Evolutionary conservation across 2,888 invertebrate genomes (phyloP).

Genomic region (Xanthorhoe designata): DNA sequence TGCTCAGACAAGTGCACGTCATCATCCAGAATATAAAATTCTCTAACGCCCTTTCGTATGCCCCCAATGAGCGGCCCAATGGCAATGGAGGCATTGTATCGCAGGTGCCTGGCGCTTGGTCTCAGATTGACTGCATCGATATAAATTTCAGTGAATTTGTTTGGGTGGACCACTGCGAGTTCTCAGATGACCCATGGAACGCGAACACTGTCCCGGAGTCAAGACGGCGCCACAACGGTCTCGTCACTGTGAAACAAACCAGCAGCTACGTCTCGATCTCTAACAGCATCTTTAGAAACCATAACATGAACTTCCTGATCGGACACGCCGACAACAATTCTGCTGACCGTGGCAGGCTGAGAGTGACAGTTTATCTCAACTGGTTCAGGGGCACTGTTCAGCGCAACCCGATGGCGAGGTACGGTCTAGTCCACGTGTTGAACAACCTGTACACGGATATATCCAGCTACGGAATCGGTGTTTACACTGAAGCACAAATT

Average conservation of each 20-base stretch:
- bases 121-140: slow-evolving; percentile 18
- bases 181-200: slow-evolving; percentile 33
- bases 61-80: slow-evolving; percentile 24
- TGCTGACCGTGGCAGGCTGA: slow-evolving; percentile 24
- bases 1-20: slow-evolving; percentile 23
- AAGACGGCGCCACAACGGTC: slow-evolving; percentile 26
- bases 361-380: slow-evolving; percentile 27
- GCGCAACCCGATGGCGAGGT: slow-evolving; percentile 33
- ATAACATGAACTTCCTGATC: slow-evolving; percentile 28
- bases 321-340: slow-evolving; percentile 21
- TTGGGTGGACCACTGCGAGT: slow-evolving; percentile 31
- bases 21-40: slow-evolving; percentile 32
- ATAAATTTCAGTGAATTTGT: slow-evolving; percentile 14
- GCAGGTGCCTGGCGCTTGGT: slow-evolving; percentile 14
- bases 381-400: slow-evolving; percentile 30
- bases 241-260: slow-evolving; percentile 16
- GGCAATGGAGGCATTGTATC: slow-evolving; percentile 29
- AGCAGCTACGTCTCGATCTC: slow-evolving; percentile 23
- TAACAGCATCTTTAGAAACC: slow-evolving; percentile 34
- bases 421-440: slow-evolving; percentile 28
- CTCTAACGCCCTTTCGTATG: slow-evolving; percentile 21
- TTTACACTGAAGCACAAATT: slow-evolving; percentile 21
- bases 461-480: slow-evolving; percentile 26
- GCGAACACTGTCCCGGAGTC: slow-evolving; percentile 7
- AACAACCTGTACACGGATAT: slow-evolving; percentile 32